These are phyloP conservation scores for Oreochromis tanganicae DNA, from an alignment of 2,113 vertebrate species.

Conservation along the genomic window DNA sequence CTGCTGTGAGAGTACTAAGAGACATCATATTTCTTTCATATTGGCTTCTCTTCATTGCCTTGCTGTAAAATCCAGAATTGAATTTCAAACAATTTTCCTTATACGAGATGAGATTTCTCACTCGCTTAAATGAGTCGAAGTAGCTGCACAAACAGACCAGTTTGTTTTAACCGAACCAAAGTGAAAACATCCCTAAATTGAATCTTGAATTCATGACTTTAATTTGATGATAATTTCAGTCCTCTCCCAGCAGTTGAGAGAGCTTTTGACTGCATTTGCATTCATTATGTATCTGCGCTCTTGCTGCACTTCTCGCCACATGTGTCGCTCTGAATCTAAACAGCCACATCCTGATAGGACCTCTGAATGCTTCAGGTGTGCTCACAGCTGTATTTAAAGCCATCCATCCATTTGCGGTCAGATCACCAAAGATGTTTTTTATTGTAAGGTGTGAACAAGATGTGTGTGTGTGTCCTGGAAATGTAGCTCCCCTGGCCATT, in stretches of 20 bases:
- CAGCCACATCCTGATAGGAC: background rate
- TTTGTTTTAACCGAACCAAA: background rate
- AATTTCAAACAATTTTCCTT: background rate
- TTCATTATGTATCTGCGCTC: background rate
- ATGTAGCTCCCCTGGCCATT: slow-evolving; percentile 40
- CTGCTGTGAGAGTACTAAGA: background rate
- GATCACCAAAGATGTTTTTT: slow-evolving; percentile 2
- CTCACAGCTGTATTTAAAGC: background rate
- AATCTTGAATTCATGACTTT: background rate
- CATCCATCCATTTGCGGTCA: background rate
- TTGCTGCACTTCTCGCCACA: background rate
- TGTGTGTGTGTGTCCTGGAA: slow-evolving; percentile 25
- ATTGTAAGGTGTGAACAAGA: slow-evolving; percentile 32
- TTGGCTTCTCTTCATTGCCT: background rate
- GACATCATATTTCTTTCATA: background rate
- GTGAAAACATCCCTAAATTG: background rate
- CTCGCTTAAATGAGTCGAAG: background rate
- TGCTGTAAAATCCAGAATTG: background rate
- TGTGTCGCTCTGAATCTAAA: background rate
- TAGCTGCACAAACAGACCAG: background rate
- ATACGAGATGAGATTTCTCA: background rate
- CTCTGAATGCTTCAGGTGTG: background rate
- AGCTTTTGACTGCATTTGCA: background rate
- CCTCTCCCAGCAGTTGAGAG: background rate
- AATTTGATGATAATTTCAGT: background rate